A percentile compares a stretch with the other conserved stretches of the same genome.
phyloP scores from a whole-genome alignment of 2,888 invertebrate species.

The Drosophila atripex region DNA sequence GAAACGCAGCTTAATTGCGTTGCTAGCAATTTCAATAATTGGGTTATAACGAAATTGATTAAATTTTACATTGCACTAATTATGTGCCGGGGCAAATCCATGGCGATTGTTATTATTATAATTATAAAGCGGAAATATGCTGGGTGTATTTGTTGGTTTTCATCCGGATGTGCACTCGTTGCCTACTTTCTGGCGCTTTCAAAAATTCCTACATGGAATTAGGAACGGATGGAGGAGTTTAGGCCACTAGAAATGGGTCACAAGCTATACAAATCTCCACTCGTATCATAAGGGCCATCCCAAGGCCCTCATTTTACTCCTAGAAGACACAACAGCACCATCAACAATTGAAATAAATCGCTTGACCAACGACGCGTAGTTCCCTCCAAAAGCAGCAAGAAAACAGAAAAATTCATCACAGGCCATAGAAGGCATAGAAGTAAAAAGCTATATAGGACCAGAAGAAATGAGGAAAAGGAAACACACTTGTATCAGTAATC shows the following conservation, averaged over 20 bases:
- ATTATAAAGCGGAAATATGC: conserved; percentile 49
- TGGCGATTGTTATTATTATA: conserved; percentile 47
- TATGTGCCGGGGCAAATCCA: conserved; percentile 41
- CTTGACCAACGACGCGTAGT: conserved; percentile 64
- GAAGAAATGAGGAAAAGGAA: conserved; percentile 22
- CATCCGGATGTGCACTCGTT: neutral
- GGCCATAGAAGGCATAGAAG: neutral
- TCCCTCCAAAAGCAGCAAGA: conserved; percentile 15
- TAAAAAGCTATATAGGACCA: too few species aligned
- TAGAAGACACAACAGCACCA: conserved; percentile 31
- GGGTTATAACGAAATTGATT: conserved; percentile 54
- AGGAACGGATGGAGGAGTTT: neutral
- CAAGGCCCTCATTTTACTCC: conserved; percentile 32
- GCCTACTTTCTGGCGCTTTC: conserved; percentile 10
- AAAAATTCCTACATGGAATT: conserved; percentile 3
- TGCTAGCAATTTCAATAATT: conserved; percentile 57
- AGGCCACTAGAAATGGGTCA: conserved; percentile 13
- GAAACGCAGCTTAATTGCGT: conserved; percentile 26
- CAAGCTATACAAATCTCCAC: conserved; percentile 3
- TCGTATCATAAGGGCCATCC: conserved; percentile 5
- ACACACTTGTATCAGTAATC: conserved; percentile 66
- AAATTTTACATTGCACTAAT: conserved; percentile 58
- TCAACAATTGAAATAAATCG: conserved; percentile 79
- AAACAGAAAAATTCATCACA: conserved; percentile 1
- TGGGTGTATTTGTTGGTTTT: conserved; percentile 6